Evolutionary conservation across 2,797 vertebrate species (phyloP), one percentile per base, ranked within the genome.

Genomic region (Mycteria americana): DNA sequence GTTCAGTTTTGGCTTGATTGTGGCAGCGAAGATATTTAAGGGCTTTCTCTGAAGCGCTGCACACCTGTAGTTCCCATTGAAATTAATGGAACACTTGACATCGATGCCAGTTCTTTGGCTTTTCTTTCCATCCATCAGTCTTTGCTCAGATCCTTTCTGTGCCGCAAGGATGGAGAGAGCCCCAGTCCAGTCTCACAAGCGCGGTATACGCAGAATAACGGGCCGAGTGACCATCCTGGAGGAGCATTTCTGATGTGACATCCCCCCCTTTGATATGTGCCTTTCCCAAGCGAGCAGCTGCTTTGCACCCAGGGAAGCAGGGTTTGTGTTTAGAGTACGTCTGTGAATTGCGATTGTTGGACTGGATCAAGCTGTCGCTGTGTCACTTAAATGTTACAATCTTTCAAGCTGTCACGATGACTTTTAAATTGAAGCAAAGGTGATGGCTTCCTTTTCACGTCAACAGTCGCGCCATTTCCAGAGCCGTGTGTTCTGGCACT

Each of bases 331-430:
- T 85, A 31, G 90, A 88, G 75, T 93, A n/a, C 0, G 77, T 83
- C 93, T 96, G 92, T 5, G 45, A 70, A 50, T 63, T 92, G 82
- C 9, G 3, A 18, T 74, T 85, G 78, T 95, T 95, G 92, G 59
- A 60, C 70, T 62, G 84, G 74, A 95, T 93, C 93, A 81, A 81
- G 86, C 83, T 65, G 87, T 93, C 65, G 37, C 75, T 78, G 80
- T 97, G 94, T 94, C 95, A 73, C 90, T 84, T 92, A 96, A 97
- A 91, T 92, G 95, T 88, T 95, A 81, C 89, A 88, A 46, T 95
- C 91, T 94, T 85, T 96, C 89, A 95, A 91, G 93, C 92, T 97
- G 95, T 94, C 96, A 92, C 0, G 0, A 81, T 92, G 94, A 93
- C 93, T 96, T 97, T 97, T 93, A 94, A 73, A 56, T 73, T 82